Evolutionary conservation across 2,888 invertebrate genomes (phyloP), one percentile per base, ranked within the genome.

Genomic region (Anthophora plumipes): DNA sequence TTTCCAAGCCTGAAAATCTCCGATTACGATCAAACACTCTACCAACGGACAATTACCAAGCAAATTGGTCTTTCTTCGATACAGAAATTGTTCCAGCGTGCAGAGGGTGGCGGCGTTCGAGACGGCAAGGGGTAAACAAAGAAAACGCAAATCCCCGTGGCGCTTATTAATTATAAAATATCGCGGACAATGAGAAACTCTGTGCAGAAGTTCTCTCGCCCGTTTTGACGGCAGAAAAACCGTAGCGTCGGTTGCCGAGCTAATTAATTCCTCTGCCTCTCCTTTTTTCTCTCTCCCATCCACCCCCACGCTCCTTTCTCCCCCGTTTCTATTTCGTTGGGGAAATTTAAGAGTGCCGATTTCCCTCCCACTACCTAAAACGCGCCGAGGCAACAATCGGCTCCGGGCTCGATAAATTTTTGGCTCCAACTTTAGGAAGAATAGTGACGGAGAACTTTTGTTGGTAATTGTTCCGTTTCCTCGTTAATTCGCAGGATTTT

Each of bases 161-260:
- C 31, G 66, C 61, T 78, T 78, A 67, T 81, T 83, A 83, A 78
- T 86, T 81, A 78, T 81, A 68, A 81, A 86, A 79, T 86, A 86
- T 25, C 43, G 54, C 37, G 54, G 48, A 64, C 63, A 68, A 77
- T 60, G 71, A 50, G 43, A 41, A 69, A 52, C 25, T 70, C 67
- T 41, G 52, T 14, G 46, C 17, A 54, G 31, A 67, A 69, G 37
- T 61, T 39, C 55, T 20, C 57, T 11, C 43, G 25, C 43, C n/a
- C 55, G 52, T 75, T 81, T 77, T 59, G 57, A 67, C 54, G 63
- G 8, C 25, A 39, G 61, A 52, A 71, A 71, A 72, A 71, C 61
- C 17, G 63, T 22, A 60, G 66, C 48, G 48, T 48, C 63, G 74
- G 55, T 70, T 79, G 81, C 69, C 54, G 66, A 55, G 57, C 67